Conservation (phyloP, 1,140 invertebrate species). For the Neotoxoptera formosana region DNA sequence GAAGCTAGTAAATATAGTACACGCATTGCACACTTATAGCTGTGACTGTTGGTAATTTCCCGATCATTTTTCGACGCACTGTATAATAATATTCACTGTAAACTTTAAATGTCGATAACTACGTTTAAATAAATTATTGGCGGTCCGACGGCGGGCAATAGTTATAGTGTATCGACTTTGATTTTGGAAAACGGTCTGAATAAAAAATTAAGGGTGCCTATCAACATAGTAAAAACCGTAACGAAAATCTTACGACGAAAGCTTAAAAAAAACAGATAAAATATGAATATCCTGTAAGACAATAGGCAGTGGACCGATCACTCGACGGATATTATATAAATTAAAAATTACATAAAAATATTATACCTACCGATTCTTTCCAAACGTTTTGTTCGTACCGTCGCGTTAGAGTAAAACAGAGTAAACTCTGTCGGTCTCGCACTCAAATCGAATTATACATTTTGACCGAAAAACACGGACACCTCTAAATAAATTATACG, state of each 20-base stretch:
- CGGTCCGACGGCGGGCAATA: fast-evolving
- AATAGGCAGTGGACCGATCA: not conserved
- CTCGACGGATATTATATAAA: not conserved
- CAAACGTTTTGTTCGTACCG: not conserved
- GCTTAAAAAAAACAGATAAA: not conserved
- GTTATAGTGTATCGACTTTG: not conserved
- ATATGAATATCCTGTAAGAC: not conserved
- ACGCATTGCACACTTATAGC: not conserved
- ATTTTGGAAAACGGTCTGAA: not conserved
- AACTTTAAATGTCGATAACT: not conserved
- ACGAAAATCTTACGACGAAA: not conserved
- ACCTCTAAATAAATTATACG: not conserved
- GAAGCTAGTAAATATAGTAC: not conserved
- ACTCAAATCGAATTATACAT: not conserved
- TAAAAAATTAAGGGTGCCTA: not conserved
- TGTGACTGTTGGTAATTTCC: not conserved
- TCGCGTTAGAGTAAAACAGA: not conserved
- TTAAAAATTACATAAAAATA: not conserved
- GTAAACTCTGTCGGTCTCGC: not conserved
- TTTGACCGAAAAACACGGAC: not conserved
- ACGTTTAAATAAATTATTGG: not conserved
- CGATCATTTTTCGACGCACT: not conserved
- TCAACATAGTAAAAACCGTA: not conserved
- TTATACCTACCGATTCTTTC: not conserved
- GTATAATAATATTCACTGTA: not conserved